Evolutionary conservation across 2,113 vertebrate species (phyloP), one percentile per base, ranked within the genome.

Genomic region (Notothenia rossii): DNA sequence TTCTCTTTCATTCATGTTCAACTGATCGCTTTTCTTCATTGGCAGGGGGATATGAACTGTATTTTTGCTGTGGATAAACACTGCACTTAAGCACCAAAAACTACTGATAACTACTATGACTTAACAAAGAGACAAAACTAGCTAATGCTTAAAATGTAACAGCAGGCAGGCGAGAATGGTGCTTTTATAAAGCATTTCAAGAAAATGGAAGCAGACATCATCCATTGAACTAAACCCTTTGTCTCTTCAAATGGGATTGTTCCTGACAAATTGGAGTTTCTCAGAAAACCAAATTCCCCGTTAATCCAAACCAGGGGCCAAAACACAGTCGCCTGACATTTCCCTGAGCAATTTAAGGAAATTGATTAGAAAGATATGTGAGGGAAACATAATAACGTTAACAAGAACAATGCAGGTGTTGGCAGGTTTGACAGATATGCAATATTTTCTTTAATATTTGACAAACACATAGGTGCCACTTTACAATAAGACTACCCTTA

Each of bases 301-400:
- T 69, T 84, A 56, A 82, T 79, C 59, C 72, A 55, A 67, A 62
- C 33, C 75, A 79, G 77, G 68, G 67, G 71, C 67, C 78, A 59
- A 76, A 48, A 62, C 54, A 40, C 29, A 64, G 18, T 45, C 2
- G 12, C 12, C 48, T 67, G 64, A 66, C 60, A 83, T 85, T 75
- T 77, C 18, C 13, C 43, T 12, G 66, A 71, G 13, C 59, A 36
- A 64, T 18, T 1, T 8, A 11, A 53, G 33, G 11, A 72, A 68
- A 60, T 36, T 33, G 40, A 59, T 55, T n/a, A 50, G 50, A 59
- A 73, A 79, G 60, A 55, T 53, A 65, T 22, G 15, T 65, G 45
- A 71, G 22, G 61, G 15, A 40, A 70, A 48, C 33, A 51, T 73
- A 22, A 66, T 71, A 56, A 12, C 17, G 76, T 75, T 50, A 72